A percentile compares a stretch with the other conserved stretches of the same genome.
Evolutionary conservation across 1,140 invertebrate species (phyloP).

Genomic region (Zaprionus vittiger): DNA sequence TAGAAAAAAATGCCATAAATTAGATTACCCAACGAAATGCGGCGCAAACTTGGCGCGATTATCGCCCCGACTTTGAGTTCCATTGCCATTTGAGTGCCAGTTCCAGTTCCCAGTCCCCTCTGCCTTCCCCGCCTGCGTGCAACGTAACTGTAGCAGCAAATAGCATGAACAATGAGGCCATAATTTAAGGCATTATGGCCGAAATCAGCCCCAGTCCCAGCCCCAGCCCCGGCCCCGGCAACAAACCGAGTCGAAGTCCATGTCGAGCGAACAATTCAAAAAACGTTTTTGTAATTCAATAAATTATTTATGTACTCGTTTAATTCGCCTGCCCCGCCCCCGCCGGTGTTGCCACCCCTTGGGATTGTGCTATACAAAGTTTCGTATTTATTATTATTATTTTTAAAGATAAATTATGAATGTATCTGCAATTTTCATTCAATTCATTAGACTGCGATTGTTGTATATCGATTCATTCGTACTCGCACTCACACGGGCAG

Average conservation of each 20-base stretch:
- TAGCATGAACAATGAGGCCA: constrained; percentile 69
- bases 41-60: constrained; percentile 64
- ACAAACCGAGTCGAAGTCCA: constrained; percentile 7
- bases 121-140: background rate
- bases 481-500: constrained; percentile 10
- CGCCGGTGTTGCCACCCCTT: background rate
- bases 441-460: constrained; percentile 74
- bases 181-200: constrained; percentile 81
- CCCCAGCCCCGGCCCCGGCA: background rate
- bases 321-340: constrained; percentile 47
- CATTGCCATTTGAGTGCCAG: constrained; percentile 25
- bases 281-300: constrained; percentile 77
- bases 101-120: background rate
- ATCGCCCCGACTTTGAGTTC: constrained; percentile 51
- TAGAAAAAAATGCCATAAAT: constrained; percentile 77
- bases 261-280: constrained; percentile 53
- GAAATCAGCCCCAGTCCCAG: constrained; percentile 44
- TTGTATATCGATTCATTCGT: constrained; percentile 63
- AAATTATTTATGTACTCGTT: constrained; percentile 78
- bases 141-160: constrained; percentile 48
- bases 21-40: constrained; percentile 68
- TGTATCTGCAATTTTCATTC: constrained; percentile 48
- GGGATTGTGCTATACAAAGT: constrained; percentile 36
- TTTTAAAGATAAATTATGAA: constrained; percentile 55
- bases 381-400: constrained; percentile 60